These are phyloP conservation scores for Orestias chungarensis DNA, from an alignment of 2,797 vertebrate species.

Conservation along the genomic window DNA sequence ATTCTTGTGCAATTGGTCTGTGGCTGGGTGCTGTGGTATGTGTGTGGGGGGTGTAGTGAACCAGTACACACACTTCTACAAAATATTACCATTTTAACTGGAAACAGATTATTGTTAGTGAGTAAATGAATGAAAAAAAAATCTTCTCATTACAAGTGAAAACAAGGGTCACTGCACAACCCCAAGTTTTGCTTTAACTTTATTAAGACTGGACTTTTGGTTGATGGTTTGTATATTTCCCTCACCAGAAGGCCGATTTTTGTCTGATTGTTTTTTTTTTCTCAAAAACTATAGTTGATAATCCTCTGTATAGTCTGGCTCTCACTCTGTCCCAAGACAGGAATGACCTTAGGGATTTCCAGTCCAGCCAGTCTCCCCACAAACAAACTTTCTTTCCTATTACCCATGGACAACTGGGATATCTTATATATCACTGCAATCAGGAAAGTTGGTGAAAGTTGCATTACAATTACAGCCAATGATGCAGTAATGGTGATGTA, in stretches of 20 bases:
- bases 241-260: not conserved
- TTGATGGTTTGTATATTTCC: not conserved
- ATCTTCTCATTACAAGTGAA: not conserved
- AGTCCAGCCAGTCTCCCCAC: not conserved
- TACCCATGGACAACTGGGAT: not conserved
- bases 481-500: not conserved
- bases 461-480: not conserved
- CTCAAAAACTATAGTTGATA: not conserved
- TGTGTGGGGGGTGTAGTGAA: not conserved
- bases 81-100: not conserved
- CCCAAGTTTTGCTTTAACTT: not conserved
- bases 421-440: not conserved
- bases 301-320: not conserved
- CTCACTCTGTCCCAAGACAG: not conserved
- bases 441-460: not conserved
- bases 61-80: not conserved
- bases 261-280: not conserved
- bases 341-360: not conserved
- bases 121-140: not conserved
- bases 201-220: not conserved
- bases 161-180: not conserved
- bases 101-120: not conserved
- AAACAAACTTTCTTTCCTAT: not conserved
- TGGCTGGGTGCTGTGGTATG: too few relatives aligned
- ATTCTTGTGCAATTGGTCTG: slow-evolving; percentile 4